Evolutionary conservation across 1,140 invertebrate genomes (phyloP).

Genomic region (Temnothorax curvispinosus): DNA sequence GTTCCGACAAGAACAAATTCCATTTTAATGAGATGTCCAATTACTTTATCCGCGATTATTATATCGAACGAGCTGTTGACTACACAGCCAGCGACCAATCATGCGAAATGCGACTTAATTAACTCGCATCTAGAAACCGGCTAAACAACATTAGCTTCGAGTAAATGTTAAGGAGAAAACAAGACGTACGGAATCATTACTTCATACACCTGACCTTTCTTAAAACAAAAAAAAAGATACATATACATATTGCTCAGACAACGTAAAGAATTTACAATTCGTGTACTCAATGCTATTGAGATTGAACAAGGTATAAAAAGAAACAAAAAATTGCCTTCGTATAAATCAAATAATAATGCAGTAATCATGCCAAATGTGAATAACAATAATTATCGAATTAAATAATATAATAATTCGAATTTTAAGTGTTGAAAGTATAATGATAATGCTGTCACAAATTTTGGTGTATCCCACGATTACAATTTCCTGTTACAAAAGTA

Average conservation of each 20-base stretch:
- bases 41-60: slow-evolving; percentile 33
- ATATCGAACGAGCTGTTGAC: slow-evolving; percentile 20
- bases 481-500: slow-evolving; percentile 1
- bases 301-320: background rate
- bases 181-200: background rate
- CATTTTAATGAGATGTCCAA: slow-evolving; percentile 34
- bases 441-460: background rate
- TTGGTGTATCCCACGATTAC: background rate
- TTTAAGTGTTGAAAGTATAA: background rate
- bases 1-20: slow-evolving; percentile 35
- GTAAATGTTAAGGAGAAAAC: background rate
- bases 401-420: background rate
- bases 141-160: slow-evolving; percentile 4
- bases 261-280: background rate
- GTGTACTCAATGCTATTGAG: background rate
- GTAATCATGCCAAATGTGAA: background rate
- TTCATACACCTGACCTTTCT: background rate
- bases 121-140: background rate
- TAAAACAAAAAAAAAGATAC: background rate
- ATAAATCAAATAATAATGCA: slow-evolving; percentile 13
- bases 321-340: background rate
- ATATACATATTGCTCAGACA: background rate
- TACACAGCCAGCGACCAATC: background rate
- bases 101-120: slow-evolving; percentile 36
- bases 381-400: background rate